Base-by-base conservation (phyloP, 2,888 invertebrate species). In the Antheraea assamensis region DNA sequence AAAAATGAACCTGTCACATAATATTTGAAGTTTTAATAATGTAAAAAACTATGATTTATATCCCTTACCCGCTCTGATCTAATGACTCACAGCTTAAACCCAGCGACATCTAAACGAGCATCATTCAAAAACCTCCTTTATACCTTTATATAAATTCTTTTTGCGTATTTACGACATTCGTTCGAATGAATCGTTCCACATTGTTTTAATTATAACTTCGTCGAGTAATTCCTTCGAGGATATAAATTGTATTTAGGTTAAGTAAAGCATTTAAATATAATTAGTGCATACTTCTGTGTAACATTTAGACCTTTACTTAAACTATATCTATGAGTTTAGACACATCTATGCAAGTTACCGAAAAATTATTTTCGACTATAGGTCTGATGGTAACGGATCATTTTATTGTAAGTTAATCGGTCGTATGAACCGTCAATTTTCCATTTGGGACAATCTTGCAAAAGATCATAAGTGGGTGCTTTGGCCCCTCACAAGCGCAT, bases 31-130 rank as follows among this genome's bases (percentile, higher is more conserved):
- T 42, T 42, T 13, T 42, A 42, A 42, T 42, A 42, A 47, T 10
- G 10, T 47, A 52, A 52, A 52, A 52, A 52, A 13, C 42, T 35
- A 35, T 30, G 27, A 5, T 35, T 68, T 35, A n/a, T 7, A 13
- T 64, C 30, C 2, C 1, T 21, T 15, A 49, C 2, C 27, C 73
- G 73, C 73, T 66, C 35, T 15, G 52, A 31, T 13, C 70, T 31
- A 27, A 31, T 19, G 30, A 75, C 79, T 81, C 82, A 76, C 70
- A 74, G 81, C 84, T 73, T 73, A 55, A 74, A 73, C 74, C 70
- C 78, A 76, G 72, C 73, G 78, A 76, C 78, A 79, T 76, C 80
- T 80, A 85, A 87, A 87, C 83, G 86, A 85, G 81, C 75, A 66
- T 74, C 70, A 71, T 72, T 72, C 74, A 78, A 76, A 74, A 71